Conservation (phyloP, 2,888 invertebrate genomes). For the Hydriomena furcata region DNA sequence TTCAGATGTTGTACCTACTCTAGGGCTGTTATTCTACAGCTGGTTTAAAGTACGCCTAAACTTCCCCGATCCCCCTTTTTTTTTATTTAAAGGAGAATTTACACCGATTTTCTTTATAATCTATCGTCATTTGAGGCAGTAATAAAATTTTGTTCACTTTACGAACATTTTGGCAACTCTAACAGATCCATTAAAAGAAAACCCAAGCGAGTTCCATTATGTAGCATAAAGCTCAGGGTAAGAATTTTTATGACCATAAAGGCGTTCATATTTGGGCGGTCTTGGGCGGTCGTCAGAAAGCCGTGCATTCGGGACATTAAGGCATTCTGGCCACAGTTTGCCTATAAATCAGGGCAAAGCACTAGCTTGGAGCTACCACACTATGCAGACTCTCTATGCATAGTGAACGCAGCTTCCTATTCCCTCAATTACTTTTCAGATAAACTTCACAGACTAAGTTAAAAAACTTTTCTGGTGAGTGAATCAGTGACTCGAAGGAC, state of each 20-base stretch:
- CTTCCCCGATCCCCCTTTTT: no score
- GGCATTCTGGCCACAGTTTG: conserved; percentile 64
- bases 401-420: conserved; percentile 26
- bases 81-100: no score
- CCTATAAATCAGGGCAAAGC: conserved; percentile 61
- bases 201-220: conserved; percentile 12
- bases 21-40: no score
- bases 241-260: conserved; percentile 60
- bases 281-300: conserved; percentile 45
- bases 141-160: neutral
- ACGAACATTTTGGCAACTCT: conserved; percentile 15
- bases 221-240: conserved; percentile 47
- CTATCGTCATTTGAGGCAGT: neutral
- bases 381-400: conserved; percentile 22
- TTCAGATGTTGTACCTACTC: no score
- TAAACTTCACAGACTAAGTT: conserved; percentile 42
- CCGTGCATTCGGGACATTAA: conserved; percentile 60
- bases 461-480: conserved; percentile 27
- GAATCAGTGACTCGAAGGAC: conserved; percentile 22
- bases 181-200: conserved; percentile 5
- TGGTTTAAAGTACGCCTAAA: no score
- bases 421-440: conserved; percentile 27
- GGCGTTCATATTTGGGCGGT: conserved; percentile 54
- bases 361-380: conserved; percentile 17
- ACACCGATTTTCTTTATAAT: no score